phyloP scores from a whole-genome alignment of 2,113 vertebrate genomes.

The Lophius piscatorius region DNA sequence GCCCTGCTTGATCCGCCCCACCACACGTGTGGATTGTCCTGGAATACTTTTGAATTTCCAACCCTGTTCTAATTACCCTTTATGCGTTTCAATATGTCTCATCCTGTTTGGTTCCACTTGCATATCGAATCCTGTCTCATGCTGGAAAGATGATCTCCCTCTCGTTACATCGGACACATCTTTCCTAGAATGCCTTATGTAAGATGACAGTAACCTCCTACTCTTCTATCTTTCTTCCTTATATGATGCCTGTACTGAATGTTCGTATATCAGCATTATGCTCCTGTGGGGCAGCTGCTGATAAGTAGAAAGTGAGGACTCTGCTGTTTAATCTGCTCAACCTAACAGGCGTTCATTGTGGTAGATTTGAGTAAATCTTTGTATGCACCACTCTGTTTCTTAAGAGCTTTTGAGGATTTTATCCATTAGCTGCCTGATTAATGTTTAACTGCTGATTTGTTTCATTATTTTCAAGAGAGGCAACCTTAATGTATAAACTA shows the following conservation, averaged over 20 bases:
- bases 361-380: conserved; percentile 19
- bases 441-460: conserved; percentile 9
- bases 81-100: conserved; percentile 3
- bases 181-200: conserved; percentile 4
- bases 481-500: conserved; percentile 4
- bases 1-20: not conserved
- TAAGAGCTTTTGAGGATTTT: conserved; percentile 1
- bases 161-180: conserved; percentile 3
- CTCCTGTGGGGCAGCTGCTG: conserved; percentile 1
- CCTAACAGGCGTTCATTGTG: conserved; percentile 38
- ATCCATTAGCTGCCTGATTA: conserved; percentile 21
- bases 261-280: not conserved
- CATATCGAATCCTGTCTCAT: conserved; percentile 26
- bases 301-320: conserved; percentile 6
- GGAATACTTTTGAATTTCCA: too few species aligned
- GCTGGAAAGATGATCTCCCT: conserved; percentile 31
- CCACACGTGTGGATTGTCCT: too few species aligned
- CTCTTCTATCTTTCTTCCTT: conserved; percentile 8
- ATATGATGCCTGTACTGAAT: not conserved
- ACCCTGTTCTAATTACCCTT: too few species aligned
- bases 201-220: conserved; percentile 15
- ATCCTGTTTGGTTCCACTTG: conserved; percentile 30
- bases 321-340: conserved; percentile 42
- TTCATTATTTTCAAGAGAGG: not conserved
- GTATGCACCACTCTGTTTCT: conserved; percentile 4